These are phyloP conservation scores for Ailurus styani DNA, from an alignment of 2,113 vertebrate species.

Conservation along the genomic window DNA sequence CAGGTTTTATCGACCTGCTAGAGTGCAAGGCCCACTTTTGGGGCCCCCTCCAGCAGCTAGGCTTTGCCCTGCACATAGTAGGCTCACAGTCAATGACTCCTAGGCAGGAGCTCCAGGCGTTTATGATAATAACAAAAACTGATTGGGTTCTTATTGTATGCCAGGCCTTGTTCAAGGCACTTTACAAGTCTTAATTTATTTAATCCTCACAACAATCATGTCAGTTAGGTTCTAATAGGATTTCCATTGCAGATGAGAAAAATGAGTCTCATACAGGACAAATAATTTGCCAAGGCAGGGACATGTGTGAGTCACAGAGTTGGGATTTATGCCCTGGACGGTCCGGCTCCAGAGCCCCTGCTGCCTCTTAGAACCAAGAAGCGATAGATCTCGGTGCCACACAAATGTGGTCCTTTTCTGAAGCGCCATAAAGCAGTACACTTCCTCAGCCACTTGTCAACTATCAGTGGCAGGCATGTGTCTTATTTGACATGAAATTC, in stretches of 20 bases:
- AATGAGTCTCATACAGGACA: not conserved
- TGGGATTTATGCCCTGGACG: not conserved
- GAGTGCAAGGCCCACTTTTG: not conserved
- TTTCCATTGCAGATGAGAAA: not conserved
- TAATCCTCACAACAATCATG: not conserved
- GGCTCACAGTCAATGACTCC: not conserved
- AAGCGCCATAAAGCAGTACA: not conserved
- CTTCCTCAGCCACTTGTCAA: not conserved
- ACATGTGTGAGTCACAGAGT: not conserved
- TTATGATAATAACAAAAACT: not conserved
- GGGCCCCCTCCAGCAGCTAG: not conserved
- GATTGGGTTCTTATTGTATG: not conserved
- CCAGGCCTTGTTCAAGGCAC: not conserved
- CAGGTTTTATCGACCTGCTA: not conserved
- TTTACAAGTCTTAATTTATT: not conserved
- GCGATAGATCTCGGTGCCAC: too few relatives aligned
- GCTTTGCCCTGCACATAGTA: not conserved
- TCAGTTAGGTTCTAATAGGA: not conserved
- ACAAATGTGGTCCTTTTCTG: not conserved
- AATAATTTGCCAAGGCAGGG: not conserved
- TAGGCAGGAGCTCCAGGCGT: not conserved
- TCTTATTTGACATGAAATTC: not conserved
- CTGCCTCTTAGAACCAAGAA: not conserved
- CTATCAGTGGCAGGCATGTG: not conserved
- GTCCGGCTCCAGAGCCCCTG: not conserved